A percentile compares a stretch with the other conserved stretches of the same genome.
Conservation (phyloP, 2,888 invertebrate genomes). For the Melanophora roralis region DNA sequence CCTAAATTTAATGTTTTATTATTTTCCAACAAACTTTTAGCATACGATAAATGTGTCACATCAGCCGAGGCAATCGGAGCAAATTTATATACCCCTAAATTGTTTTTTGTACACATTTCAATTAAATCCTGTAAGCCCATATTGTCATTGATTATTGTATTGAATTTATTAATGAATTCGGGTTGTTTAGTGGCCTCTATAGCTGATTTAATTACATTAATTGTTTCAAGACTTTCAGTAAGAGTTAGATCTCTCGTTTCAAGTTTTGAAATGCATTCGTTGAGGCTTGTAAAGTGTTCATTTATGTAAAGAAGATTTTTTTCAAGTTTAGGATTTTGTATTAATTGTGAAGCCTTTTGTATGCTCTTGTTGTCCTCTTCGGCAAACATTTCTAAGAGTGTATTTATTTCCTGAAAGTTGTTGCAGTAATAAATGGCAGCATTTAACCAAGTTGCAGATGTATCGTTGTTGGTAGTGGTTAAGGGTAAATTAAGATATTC, state of each 20-base stretch:
- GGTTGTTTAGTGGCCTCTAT: neutral
- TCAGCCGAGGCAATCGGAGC: slow-evolving; percentile 12
- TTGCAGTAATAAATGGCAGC: slow-evolving; percentile 26
- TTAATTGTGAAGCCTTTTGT: slow-evolving; percentile 23
- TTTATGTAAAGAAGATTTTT: slow-evolving; percentile 21
- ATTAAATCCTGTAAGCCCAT: slow-evolving; percentile 14
- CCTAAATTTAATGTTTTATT: neutral
- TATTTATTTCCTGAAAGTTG: slow-evolving; percentile 14
- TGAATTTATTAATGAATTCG: slow-evolving; percentile 30
- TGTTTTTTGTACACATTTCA: neutral
- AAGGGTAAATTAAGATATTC: slow-evolving; percentile 18
- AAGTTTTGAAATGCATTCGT: slow-evolving; percentile 2
- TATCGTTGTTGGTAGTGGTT: neutral
- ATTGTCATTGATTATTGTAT: slow-evolving; percentile 23
- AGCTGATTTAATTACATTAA: neutral
- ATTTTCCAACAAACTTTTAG: slow-evolving; percentile 29
- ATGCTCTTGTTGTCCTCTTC: slow-evolving; percentile 25
- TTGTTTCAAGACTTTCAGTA: slow-evolving; percentile 26
- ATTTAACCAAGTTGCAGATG: slow-evolving; percentile 20
- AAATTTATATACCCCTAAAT: slow-evolving; percentile 18
- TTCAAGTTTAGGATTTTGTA: slow-evolving; percentile 4
- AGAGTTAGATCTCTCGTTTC: slow-evolving; percentile 10
- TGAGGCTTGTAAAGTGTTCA: slow-evolving; percentile 12
- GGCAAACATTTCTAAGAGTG: neutral
- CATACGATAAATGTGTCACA: slow-evolving; percentile 11